Conservation (phyloP, 1,140 invertebrate species). For the Nymphalis io region DNA sequence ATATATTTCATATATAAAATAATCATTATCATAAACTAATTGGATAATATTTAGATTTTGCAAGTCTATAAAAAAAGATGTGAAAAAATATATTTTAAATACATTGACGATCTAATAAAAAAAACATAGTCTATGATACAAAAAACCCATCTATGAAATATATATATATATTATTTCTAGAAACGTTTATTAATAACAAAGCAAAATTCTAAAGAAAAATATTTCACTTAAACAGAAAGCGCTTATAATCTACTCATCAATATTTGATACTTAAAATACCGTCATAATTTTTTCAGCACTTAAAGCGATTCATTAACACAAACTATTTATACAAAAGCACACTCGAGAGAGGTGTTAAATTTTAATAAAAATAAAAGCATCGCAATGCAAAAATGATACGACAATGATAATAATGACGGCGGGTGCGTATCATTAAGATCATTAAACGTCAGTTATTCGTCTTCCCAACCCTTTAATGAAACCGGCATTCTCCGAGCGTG, state of each 20-base stretch:
- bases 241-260: neutral
- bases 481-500: slow-evolving; percentile 58
- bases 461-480: slow-evolving; percentile 53
- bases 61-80: too few species aligned
- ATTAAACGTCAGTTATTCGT: slow-evolving; percentile 51
- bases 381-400: slow-evolving; percentile 50
- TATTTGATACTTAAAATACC: slow-evolving; percentile 7
- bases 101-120: too few species aligned
- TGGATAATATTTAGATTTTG: too few species aligned
- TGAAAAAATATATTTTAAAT: too few species aligned
- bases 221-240: too few species aligned
- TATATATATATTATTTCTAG: too few species aligned
- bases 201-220: too few species aligned
- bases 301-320: slow-evolving; percentile 2
- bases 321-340: neutral
- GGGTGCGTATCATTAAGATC: slow-evolving; percentile 51
- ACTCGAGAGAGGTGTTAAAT: slow-evolving; percentile 34
- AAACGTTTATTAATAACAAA: too few species aligned
- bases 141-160: too few species aligned
- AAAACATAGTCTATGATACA: too few species aligned
- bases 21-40: too few species aligned
- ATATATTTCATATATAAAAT: too few species aligned
- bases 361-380: slow-evolving; percentile 34
- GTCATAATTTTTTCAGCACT: neutral
- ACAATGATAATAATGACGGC: slow-evolving; percentile 48